A percentile compares a stretch with the other conserved stretches of the same genome.
Conservation (phyloP, 2,797 vertebrate genomes). For the Galaxias olidus region DNA sequence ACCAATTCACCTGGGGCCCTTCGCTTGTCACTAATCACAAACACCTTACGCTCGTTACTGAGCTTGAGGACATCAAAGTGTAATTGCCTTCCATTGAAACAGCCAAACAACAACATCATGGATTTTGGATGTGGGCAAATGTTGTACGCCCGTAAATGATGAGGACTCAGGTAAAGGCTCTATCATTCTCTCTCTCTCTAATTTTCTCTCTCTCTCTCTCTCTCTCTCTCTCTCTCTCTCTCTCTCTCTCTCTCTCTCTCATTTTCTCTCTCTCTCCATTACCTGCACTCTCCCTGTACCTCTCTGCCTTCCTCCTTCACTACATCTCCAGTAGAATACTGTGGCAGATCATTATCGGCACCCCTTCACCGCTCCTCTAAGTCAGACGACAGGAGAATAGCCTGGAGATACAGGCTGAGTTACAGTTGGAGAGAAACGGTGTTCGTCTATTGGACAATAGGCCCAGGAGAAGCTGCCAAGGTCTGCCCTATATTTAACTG, state of each 20-base stretch:
- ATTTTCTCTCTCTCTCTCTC: slow-evolving; percentile 38
- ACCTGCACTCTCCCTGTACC: slow-evolving; percentile 10
- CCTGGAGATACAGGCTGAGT: slow-evolving; percentile 21
- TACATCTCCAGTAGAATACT: slow-evolving; percentile 12
- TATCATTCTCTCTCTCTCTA: not conserved
- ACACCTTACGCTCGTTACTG: not conserved
- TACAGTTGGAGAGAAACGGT: slow-evolving; percentile 38
- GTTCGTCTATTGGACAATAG: slow-evolving; percentile 9
- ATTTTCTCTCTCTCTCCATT: slow-evolving; percentile 21
- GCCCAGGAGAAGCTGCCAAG: slow-evolving; percentile 1
- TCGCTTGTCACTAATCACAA: not conserved
- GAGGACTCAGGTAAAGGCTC: not conserved
- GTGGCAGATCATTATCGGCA: slow-evolving; percentile 55
- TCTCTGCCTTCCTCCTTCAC: slow-evolving; percentile 20
- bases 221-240: not conserved
- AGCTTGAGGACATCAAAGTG: no score
- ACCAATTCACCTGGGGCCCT: slow-evolving; percentile 9
- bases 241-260: slow-evolving; percentile 14
- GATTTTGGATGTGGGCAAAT: no score
- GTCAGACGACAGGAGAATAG: slow-evolving; percentile 7
- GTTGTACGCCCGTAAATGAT: no score
- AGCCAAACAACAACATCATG: no score
- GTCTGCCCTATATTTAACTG: slow-evolving; percentile 23
- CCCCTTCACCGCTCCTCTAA: not conserved
- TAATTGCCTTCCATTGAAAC: no score